Base-by-base conservation (phyloP, 35 echinoderm and acorn worm species). In the Chiridota heheva region DNA sequence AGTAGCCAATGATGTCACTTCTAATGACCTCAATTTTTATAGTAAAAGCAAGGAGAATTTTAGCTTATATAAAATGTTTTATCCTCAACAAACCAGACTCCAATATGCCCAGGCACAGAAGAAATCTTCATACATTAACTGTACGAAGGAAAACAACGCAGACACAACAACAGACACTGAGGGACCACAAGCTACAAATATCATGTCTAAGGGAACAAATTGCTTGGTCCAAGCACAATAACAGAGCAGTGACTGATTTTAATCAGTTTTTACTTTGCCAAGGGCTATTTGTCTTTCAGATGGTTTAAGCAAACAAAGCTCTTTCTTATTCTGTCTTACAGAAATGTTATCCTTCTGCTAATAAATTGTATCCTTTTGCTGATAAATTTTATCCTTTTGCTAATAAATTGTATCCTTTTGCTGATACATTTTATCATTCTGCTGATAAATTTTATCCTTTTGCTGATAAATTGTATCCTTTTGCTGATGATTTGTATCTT, bases 201-300 rank as follows among this genome's bases (percentile, higher is more conserved):
- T 16, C 73, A 2, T 77, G 73, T 55, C 73, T 77, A 5, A 46
- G 49, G 27, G 60, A 55, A 60, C 73, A 77, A 59, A 58, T 77
- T 77, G 73, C 73, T 27, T 77, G 36, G 31, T 77, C 73, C 29
- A 77, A 55, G 49, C 60, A 4, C 5, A 59, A 15, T 16, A 59
- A 58, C 60, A 58, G 4, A 17, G 73, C 73, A 40, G 51, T 77
- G 0, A 29, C 73, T 36, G 73, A 77, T 40, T 30, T 77, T 22
- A 58, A 34, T 59, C 73, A 77, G 73, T 77, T 77, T 58, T 77
- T 41, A 10, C 28, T 35, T 28, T 77, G 48, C 73, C 73, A 40
- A 53, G 73, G 2, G 73, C 51, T 58, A 77, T 58, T 77, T 77
- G 73, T 40, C 48, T 77, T 56, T 18, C 73, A 77, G 73, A 77